Evolutionary conservation across 2,888 invertebrate genomes (phyloP).

Genomic region (Drosophila yooni): DNA sequence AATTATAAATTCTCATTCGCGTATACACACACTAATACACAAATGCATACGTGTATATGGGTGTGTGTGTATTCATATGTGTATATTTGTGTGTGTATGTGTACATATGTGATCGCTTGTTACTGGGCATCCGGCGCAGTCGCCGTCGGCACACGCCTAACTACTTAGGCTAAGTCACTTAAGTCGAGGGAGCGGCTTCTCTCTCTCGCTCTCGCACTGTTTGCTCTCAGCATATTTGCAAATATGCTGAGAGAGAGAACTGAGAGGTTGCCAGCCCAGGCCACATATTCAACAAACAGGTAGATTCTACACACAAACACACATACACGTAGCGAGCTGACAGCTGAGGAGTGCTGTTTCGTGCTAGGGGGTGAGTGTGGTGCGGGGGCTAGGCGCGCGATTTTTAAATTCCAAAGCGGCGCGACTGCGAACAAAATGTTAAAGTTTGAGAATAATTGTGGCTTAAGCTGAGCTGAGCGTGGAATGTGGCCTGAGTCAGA

Average conservation of each 20-base stretch:
- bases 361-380: not conserved
- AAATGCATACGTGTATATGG: not conserved
- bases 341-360: constrained; percentile 13
- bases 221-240: constrained; percentile 31
- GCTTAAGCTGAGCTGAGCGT: constrained; percentile 31
- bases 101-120: constrained; percentile 29
- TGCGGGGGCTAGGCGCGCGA: constrained; percentile 44
- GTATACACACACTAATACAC: not conserved
- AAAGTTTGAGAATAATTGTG: constrained; percentile 78
- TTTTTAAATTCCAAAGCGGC: constrained; percentile 74
- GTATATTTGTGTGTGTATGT: constrained; percentile 6
- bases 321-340: constrained; percentile 5
- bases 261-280: constrained; percentile 19
- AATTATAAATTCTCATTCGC: constrained; percentile 31
- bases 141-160: constrained; percentile 63
- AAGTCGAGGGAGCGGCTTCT: constrained; percentile 68
- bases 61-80: not conserved
- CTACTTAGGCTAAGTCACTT: constrained; percentile 69
- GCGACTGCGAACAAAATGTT: constrained; percentile 72
- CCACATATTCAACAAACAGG: constrained; percentile 56
- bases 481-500: constrained; percentile 72
- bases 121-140: constrained; percentile 43
- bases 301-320: constrained; percentile 36
- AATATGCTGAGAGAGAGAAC: constrained; percentile 35
- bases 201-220: constrained; percentile 14